Evolutionary conservation across 2,113 vertebrate genomes (phyloP).

Genomic region (Gymnogyps californianus): DNA sequence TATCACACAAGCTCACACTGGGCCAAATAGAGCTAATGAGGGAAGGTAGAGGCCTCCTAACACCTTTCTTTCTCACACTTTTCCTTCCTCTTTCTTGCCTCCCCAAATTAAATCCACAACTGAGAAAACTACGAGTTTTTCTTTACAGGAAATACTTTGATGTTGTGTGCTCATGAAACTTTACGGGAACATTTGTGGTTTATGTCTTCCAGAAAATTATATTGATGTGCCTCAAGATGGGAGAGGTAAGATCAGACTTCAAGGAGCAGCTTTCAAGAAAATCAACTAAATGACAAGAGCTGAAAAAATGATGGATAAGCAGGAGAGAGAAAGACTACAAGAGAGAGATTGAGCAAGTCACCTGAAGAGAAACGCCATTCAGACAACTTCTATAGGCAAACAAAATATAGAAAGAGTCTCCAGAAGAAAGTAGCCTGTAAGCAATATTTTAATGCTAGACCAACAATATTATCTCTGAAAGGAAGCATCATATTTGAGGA

Average conservation of each 20-base stretch:
- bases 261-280: constrained; percentile 43
- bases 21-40: not conserved
- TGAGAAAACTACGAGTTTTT: not conserved
- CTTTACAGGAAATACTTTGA: not conserved
- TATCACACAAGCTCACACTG: not conserved
- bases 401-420: not conserved
- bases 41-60: not conserved
- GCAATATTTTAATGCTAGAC: constrained; percentile 72
- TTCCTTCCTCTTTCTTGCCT: not conserved
- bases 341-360: not conserved
- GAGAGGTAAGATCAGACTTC: constrained; percentile 51
- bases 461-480: constrained; percentile 7
- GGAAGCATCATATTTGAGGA: not conserved
- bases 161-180: not conserved
- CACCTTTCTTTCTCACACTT: not conserved
- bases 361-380: not conserved
- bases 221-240: constrained; percentile 75
- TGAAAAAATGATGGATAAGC: not conserved
- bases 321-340: not conserved
- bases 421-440: constrained; percentile 36
- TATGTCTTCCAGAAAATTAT: constrained; percentile 63
- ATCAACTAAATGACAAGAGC: not conserved
- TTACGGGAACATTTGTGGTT: not conserved
- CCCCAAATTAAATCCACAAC: not conserved
- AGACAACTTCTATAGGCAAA: not conserved